phyloP scores from a whole-genome alignment of 2,888 invertebrate genomes.

The Mesoligia furuncula region DNA sequence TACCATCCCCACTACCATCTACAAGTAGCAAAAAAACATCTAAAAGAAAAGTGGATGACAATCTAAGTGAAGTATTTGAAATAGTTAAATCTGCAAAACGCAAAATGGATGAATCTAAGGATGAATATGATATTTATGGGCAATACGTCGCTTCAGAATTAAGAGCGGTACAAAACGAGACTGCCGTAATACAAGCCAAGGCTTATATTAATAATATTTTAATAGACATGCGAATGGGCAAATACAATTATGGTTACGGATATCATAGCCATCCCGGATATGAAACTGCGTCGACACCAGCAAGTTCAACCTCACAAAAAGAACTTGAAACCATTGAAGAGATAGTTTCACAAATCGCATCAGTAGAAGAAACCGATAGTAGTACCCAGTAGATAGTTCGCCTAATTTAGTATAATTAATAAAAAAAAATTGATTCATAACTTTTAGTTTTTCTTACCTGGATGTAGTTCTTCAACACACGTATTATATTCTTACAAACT shows the following conservation, averaged over 20 bases:
- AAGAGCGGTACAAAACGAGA: slow-evolving; percentile 10
- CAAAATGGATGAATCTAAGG: slow-evolving; percentile 15
- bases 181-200: slow-evolving; percentile 24
- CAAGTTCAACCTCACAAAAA: no score
- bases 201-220: slow-evolving; percentile 26
- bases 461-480: no score
- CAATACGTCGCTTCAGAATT: slow-evolving; percentile 19
- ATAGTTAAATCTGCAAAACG: slow-evolving; percentile 14
- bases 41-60: slow-evolving; percentile 19
- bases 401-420: no score
- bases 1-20: slow-evolving; percentile 11
- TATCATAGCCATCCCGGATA: no score
- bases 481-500: not conserved
- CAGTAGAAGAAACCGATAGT: no score
- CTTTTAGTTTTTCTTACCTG: no score
- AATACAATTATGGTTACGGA: not conserved
- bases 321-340: no score
- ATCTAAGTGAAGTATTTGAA: slow-evolving; percentile 14
- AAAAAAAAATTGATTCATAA: no score
- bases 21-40: slow-evolving; percentile 13
- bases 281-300: no score
- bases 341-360: no score
- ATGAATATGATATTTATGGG: slow-evolving; percentile 18
- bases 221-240: slow-evolving; percentile 23
- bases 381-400: no score